phyloP scores from a whole-genome alignment of 2,797 vertebrate species.

The Scolopax rusticola region DNA sequence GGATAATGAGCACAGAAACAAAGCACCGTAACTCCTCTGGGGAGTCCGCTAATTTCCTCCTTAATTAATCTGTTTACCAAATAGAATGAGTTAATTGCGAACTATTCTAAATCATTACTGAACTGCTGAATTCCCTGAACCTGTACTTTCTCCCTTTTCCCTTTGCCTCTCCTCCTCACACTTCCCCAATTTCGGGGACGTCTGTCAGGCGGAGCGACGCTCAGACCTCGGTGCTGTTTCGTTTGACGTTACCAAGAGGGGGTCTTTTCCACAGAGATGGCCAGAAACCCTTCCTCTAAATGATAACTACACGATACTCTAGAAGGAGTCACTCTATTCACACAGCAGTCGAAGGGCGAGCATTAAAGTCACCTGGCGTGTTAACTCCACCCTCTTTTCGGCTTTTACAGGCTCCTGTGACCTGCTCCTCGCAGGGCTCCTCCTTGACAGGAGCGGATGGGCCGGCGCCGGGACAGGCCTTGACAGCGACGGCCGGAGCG shows the following conservation, averaged over 20 bases:
- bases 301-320: accelerated
- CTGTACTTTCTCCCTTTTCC: accelerated
- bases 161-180: not conserved
- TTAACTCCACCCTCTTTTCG: too few species aligned
- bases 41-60: not conserved
- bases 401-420: accelerated
- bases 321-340: not conserved
- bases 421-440: too few species aligned
- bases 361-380: accelerated
- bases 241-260: accelerated
- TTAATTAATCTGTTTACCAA: constrained; percentile 9
- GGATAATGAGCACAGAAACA: not conserved
- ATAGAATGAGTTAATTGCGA: not conserved
- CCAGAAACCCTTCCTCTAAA: not conserved
- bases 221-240: accelerated
- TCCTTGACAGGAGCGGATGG: accelerated
- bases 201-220: accelerated
- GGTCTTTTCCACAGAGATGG: accelerated
- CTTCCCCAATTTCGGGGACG: accelerated
- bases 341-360: accelerated
- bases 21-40: not conserved
- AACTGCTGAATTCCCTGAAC: not conserved
- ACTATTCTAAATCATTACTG: not conserved
- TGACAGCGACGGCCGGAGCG: accelerated
- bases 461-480: not conserved